Conservation (phyloP, 2,888 invertebrate genomes). For the Drosophila bunnanda region DNA sequence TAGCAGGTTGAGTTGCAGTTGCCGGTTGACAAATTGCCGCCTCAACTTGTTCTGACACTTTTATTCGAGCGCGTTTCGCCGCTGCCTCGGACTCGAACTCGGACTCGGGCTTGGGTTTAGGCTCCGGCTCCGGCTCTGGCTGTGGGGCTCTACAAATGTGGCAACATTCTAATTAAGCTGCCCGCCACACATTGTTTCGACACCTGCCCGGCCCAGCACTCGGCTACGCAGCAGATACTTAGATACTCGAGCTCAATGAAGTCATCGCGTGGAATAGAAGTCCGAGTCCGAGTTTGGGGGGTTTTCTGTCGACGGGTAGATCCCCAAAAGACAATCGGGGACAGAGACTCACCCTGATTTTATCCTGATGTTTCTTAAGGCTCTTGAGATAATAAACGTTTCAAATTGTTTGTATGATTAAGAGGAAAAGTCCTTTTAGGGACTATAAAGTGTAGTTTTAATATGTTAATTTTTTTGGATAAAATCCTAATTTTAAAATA, state of each 20-base stretch:
- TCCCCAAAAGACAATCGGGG: neutral
- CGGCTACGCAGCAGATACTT: slow-evolving; percentile 17
- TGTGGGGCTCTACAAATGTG: slow-evolving; percentile 69
- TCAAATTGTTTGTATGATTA: neutral
- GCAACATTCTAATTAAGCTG: slow-evolving; percentile 80
- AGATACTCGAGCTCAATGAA: slow-evolving; percentile 43
- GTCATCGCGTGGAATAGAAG: slow-evolving; percentile 50
- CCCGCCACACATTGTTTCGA: slow-evolving; percentile 78
- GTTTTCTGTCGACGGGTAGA: slow-evolving; percentile 15
- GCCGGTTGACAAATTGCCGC: slow-evolving; percentile 76
- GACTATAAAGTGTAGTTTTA: too few relatives aligned
- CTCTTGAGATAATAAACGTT: neutral
- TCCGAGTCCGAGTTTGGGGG: slow-evolving; percentile 4
- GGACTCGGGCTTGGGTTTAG: neutral
- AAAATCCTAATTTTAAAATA: too few relatives aligned
- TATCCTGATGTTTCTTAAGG: neutral
- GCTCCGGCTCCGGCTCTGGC: neutral
- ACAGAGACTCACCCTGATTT: neutral
- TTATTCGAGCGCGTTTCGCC: slow-evolving; percentile 56
- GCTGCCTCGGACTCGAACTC: neutral
- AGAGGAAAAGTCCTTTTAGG: too few relatives aligned
- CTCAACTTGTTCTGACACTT: slow-evolving; percentile 79
- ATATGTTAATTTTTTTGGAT: too few relatives aligned
- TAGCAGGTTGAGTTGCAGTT: slow-evolving; percentile 50
- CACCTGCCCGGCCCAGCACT: slow-evolving; percentile 58